A percentile compares a stretch with the other conserved stretches of the same genome.
These are phyloP conservation scores for Gisinianus flammeolus DNA, from an alignment of 2,888 invertebrate species.

Conservation along the genomic window DNA sequence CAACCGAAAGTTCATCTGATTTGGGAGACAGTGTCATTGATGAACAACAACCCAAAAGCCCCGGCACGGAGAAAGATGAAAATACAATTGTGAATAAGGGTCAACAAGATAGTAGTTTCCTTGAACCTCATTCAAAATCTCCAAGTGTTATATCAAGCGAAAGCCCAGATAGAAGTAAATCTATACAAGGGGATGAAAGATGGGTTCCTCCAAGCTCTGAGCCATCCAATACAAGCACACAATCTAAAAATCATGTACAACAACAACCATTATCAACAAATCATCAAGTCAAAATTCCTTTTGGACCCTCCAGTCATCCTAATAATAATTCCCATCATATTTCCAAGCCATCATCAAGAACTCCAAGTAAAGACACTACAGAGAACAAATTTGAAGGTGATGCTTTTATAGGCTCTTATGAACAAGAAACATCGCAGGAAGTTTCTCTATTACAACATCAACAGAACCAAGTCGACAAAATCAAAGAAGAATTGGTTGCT, in stretches of 20 bases:
- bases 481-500: not conserved
- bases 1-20: constrained; percentile 49
- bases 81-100: not conserved
- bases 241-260: not conserved
- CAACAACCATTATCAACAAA: not conserved
- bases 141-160: constrained; percentile 58
- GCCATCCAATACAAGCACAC: no score
- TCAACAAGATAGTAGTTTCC: not conserved
- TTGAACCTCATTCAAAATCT: constrained; percentile 22
- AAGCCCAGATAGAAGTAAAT: constrained; percentile 60
- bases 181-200: constrained; percentile 65
- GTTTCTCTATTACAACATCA: not conserved
- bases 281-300: constrained; percentile 7
- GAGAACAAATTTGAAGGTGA: not conserved
- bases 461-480: not conserved
- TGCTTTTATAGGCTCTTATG: no score
- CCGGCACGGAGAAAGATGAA: not conserved
- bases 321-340: not conserved
- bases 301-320: constrained; percentile 23
- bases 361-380: not conserved
- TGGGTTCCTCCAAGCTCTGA: constrained; percentile 69
- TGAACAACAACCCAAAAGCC: constrained; percentile 38
- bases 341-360: not conserved
- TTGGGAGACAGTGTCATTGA: constrained; percentile 34
- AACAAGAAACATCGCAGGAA: not conserved